A percentile compares a stretch with the other conserved stretches of the same genome.
These are phyloP conservation scores for Astropecten irregularis DNA, from an alignment of 53 echinoderm and acorn worm genomes.

Conservation along the genomic window DNA sequence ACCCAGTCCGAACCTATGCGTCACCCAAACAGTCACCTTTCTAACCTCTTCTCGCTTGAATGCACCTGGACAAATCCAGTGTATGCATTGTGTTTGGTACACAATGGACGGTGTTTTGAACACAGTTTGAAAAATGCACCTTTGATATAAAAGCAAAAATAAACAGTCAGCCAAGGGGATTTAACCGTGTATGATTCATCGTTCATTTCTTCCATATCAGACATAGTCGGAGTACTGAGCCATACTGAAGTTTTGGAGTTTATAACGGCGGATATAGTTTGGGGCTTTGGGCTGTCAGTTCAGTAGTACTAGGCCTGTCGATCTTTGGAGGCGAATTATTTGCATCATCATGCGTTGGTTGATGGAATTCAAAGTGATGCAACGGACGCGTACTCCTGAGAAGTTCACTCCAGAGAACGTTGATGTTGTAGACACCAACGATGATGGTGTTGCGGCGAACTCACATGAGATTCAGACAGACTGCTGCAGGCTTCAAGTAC, in stretches of 20 bases:
- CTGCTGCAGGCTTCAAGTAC: too few species aligned
- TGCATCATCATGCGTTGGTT: conserved; percentile 28
- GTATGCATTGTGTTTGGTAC: conserved; percentile 8
- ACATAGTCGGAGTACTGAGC: too few species aligned
- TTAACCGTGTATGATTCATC: conserved; percentile 46
- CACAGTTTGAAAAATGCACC: conserved; percentile 52
- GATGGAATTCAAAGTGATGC: conserved; percentile 39
- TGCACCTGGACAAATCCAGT: neutral
- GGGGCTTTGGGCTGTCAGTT: too few species aligned
- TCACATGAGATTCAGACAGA: neutral
- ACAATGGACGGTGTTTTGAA: conserved; percentile 20
- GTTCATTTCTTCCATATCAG: too few species aligned
- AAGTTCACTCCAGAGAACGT: neutral
- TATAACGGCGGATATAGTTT: too few species aligned
- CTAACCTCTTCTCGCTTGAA: too few species aligned
- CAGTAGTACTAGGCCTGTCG: too few species aligned
- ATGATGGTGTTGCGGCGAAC: neutral
- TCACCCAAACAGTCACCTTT: too few species aligned
- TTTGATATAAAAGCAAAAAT: neutral
- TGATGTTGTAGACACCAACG: neutral
- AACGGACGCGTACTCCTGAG: neutral
- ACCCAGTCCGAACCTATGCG: too few species aligned
- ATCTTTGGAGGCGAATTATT: too few species aligned
- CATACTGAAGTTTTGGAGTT: neutral
- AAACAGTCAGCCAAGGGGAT: neutral